Percentiles rank a stretch among this genome's conserved stretches.
These are phyloP conservation scores for Phymanthus crucifer DNA, from an alignment of 92 coral and sea anemone genomes.

Conservation along the genomic window DNA sequence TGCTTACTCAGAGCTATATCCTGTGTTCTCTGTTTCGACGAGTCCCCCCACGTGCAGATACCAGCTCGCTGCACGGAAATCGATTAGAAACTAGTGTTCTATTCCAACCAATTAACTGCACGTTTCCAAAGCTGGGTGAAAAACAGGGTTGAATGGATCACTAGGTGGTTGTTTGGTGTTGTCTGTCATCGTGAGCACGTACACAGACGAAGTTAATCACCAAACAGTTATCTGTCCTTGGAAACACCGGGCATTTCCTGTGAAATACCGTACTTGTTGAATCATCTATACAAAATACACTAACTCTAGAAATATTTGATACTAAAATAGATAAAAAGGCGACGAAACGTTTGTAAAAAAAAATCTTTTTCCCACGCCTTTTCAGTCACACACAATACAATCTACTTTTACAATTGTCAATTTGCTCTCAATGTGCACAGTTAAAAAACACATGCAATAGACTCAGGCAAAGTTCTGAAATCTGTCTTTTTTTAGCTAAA, in stretches of 20 bases:
- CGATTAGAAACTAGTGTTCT: neutral
- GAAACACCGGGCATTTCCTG: neutral
- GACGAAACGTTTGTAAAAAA: too few relatives aligned
- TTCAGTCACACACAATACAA: too few relatives aligned
- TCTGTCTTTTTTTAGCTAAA: too few relatives aligned
- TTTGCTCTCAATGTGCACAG: too few relatives aligned
- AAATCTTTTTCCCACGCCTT: too few relatives aligned
- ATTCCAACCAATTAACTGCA: neutral
- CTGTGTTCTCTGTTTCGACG: slow-evolving; percentile 1
- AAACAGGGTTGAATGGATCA: neutral
- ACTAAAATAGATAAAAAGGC: too few relatives aligned
- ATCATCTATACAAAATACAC: neutral
- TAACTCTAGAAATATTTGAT: too few relatives aligned
- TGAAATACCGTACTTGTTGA: neutral
- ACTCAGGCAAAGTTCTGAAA: too few relatives aligned
- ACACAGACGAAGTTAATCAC: neutral
- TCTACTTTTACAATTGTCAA: too few relatives aligned
- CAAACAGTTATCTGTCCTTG: neutral
- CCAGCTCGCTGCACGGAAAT: neutral
- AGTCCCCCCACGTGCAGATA: neutral
- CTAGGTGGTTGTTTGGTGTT: neutral
- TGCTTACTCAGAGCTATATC: neutral
- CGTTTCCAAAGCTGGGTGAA: neutral
- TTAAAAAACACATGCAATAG: too few relatives aligned
- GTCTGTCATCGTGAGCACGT: slow-evolving; percentile 2